Evolutionary conservation across 2,797 vertebrate genomes (phyloP).

Genomic region (Coendou prehensilis): DNA sequence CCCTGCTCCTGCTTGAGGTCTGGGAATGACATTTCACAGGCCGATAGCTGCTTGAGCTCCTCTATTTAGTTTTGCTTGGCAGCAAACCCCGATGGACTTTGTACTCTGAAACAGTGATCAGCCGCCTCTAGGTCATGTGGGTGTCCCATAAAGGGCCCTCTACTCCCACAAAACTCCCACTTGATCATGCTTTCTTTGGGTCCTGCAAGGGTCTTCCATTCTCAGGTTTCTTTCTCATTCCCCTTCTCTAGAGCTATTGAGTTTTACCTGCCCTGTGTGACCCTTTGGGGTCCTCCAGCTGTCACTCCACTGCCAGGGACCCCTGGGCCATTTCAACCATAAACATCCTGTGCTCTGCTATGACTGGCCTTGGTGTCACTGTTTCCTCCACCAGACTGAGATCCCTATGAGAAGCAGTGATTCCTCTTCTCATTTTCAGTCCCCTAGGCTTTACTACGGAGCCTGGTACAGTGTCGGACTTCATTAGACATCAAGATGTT

Average conservation of each 20-base stretch:
- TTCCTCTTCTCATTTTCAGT: not conserved
- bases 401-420: not conserved
- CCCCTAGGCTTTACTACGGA: not conserved
- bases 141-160: not conserved
- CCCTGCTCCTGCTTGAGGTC: not conserved
- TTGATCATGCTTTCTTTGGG: not conserved
- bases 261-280: not conserved
- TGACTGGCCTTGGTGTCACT: not conserved
- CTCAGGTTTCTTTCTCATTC: not conserved
- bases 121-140: fast-evolving
- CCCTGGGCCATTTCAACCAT: not conserved
- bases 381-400: not conserved
- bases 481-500: not conserved
- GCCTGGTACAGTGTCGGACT: too few relatives aligned
- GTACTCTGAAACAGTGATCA: not conserved
- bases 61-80: not conserved
- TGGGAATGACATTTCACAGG: too few relatives aligned
- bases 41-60: fast-evolving
- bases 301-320: not conserved
- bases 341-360: too few relatives aligned
- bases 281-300: too few relatives aligned
- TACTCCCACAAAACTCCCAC: fast-evolving
- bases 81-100: too few relatives aligned
- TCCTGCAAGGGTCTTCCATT: fast-evolving
- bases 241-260: not conserved